Conservation (phyloP, 2,888 invertebrate species). For the Xestia sexstrigata region DNA sequence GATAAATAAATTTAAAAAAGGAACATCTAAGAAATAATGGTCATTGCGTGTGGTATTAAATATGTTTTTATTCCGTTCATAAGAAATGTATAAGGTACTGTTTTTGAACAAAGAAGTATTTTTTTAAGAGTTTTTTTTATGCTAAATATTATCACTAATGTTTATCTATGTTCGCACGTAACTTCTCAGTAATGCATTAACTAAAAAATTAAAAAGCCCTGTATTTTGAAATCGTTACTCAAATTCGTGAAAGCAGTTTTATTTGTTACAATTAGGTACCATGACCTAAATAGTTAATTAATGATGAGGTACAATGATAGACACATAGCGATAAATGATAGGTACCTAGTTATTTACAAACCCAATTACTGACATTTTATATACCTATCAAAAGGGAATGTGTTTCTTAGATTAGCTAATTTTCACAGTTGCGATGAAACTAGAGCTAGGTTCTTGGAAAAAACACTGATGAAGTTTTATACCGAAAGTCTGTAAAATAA, state of each 20-base stretch:
- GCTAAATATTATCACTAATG: too few species aligned
- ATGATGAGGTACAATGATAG: constrained; percentile 4
- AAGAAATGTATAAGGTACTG: not conserved
- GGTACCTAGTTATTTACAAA: constrained; percentile 11
- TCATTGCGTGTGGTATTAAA: constrained; percentile 21
- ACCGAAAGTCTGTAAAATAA: constrained; percentile 1
- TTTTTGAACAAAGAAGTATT: not conserved
- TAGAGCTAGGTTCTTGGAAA: not conserved
- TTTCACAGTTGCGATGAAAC: not conserved
- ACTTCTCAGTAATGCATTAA: not conserved
- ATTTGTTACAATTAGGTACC: constrained; percentile 2
- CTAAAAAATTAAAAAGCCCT: not conserved
- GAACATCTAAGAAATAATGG: constrained; percentile 33
- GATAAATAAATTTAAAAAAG: constrained; percentile 54
- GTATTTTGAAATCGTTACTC: not conserved
- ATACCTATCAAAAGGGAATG: not conserved
- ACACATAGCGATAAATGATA: not conserved
- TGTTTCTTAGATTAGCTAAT: not conserved
- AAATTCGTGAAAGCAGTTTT: constrained; percentile 3
- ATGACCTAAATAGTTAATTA: constrained; percentile 33
- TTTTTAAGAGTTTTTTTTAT: too few species aligned
- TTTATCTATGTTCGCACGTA: not conserved
- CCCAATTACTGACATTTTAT: not conserved
- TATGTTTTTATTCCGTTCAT: not conserved
- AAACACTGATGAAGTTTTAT: not conserved